phyloP scores from a whole-genome alignment of 2,113 vertebrate species.

The Elachura formosa region DNA sequence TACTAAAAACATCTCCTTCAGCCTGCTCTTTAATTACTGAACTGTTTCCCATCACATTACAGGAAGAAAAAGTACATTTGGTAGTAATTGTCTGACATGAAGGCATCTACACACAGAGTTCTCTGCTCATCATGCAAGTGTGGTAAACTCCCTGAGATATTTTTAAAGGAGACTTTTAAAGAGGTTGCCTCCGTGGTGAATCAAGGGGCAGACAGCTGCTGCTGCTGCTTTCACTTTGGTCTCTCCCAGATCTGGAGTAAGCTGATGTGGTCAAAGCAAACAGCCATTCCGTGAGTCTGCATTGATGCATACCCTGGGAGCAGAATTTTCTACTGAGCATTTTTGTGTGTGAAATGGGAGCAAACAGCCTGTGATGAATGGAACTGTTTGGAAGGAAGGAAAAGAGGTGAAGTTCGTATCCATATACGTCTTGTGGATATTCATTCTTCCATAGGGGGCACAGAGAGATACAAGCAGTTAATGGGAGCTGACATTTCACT shows the following conservation, averaged over 20 bases:
- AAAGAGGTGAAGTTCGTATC: neutral
- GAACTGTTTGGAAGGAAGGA: neutral
- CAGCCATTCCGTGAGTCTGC: accelerated
- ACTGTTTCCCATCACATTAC: neutral
- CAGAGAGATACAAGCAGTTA: neutral
- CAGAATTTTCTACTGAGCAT: neutral
- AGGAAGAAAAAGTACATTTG: neutral
- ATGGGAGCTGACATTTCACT: neutral
- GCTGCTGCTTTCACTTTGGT: neutral
- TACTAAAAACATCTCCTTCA: slow-evolving; percentile 4
- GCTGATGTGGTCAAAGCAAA: neutral
- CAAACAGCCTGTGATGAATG: neutral
- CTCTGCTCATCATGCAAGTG: neutral
- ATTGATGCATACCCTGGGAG: neutral
- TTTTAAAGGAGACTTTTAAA: neutral
- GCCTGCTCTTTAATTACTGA: neutral
- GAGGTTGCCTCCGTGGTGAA: neutral
- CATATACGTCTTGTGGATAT: neutral
- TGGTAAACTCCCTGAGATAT: neutral
- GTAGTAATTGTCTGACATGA: neutral
- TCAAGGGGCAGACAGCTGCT: neutral
- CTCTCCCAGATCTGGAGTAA: neutral
- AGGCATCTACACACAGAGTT: neutral
- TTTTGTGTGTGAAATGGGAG: neutral
- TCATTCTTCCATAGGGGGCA: neutral